Conservation (phyloP, 2,797 vertebrate species). For the Gymnopithys bicolor region DNA sequence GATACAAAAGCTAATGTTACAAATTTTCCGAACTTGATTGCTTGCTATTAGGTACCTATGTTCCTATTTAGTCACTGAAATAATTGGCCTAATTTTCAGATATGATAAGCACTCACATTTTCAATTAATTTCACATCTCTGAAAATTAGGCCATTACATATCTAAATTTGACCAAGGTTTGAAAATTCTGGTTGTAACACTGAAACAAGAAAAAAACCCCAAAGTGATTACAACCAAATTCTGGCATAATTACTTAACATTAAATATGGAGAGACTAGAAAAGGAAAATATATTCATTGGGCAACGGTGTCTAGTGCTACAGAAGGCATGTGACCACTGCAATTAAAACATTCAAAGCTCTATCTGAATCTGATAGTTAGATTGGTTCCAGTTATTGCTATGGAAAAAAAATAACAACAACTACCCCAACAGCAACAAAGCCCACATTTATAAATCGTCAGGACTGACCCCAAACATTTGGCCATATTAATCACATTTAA, state of each 20-base stretch:
- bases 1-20: conserved; percentile 10
- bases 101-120: conserved; percentile 36
- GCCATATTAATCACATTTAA: not conserved
- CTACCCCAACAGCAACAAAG: not conserved
- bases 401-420: not conserved
- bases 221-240: not conserved
- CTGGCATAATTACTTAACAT: not conserved
- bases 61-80: conserved; percentile 61
- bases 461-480: conserved; percentile 5
- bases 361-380: not conserved
- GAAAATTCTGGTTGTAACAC: conserved; percentile 5
- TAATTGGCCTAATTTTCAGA: conserved; percentile 64
- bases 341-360: not conserved
- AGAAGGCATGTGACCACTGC: not conserved
- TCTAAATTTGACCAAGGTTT: conserved; percentile 49
- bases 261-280: not conserved
- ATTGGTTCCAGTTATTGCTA: not conserved
- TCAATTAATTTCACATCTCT: conserved; percentile 60
- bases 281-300: not conserved
- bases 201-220: not conserved
- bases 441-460: not conserved
- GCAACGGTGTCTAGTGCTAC: not conserved
- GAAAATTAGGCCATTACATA: conserved; percentile 48
- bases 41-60: conserved; percentile 29
- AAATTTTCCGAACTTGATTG: conserved; percentile 20